These are phyloP conservation scores for Tachina fera DNA, from an alignment of 2,888 invertebrate genomes.

Conservation along the genomic window DNA sequence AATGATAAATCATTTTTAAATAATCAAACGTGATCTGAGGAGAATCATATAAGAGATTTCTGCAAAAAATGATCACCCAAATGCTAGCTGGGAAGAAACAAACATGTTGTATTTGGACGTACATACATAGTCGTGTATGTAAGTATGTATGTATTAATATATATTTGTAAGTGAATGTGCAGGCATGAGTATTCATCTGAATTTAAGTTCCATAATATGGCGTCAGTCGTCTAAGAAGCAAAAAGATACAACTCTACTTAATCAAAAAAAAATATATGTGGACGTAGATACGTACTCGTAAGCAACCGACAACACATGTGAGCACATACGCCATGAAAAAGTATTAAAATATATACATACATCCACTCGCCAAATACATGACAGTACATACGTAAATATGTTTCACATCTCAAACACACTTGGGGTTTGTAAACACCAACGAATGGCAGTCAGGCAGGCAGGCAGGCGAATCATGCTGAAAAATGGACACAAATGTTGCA, in stretches of 20 bases:
- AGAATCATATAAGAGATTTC: too few relatives aligned
- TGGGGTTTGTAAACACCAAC: conserved; percentile 41
- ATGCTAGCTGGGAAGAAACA: too few relatives aligned
- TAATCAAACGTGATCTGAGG: too few relatives aligned
- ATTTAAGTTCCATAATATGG: conserved; percentile 55
- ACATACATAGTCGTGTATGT: not conserved
- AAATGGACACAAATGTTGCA: conserved; percentile 55
- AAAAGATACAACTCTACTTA: conserved; percentile 43
- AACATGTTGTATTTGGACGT: not conserved
- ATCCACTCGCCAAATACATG: not conserved
- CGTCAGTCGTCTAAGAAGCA: conserved; percentile 61
- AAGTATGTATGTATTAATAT: not conserved
- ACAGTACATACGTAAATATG: not conserved
- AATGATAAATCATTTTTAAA: too few relatives aligned
- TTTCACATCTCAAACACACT: conserved; percentile 26
- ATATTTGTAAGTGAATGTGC: not conserved
- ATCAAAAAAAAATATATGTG: not conserved
- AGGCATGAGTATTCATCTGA: conserved; percentile 26
- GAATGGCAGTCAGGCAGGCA: conserved; percentile 45
- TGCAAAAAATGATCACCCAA: too few relatives aligned
- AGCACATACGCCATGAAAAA: conserved; percentile 47
- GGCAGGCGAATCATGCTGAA: conserved; percentile 17
- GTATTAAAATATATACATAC: conserved; percentile 13
- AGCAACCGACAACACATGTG: conserved; percentile 19
- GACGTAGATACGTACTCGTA: not conserved